Conservation (phyloP, 2,113 vertebrate genomes). For the Podarcis cretensis region DNA sequence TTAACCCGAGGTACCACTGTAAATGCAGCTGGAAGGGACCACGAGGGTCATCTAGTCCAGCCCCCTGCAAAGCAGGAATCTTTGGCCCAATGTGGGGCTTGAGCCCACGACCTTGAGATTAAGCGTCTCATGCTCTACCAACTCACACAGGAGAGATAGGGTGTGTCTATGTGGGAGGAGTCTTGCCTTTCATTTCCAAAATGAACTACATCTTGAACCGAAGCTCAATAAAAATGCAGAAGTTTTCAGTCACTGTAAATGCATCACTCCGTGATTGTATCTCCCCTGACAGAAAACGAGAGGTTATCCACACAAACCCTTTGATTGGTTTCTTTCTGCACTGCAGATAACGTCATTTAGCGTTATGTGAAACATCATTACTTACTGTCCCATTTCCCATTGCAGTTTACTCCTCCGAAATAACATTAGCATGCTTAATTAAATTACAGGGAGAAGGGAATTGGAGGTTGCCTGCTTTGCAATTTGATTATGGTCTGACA, state of each 20-base stretch:
- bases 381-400: constrained; percentile 32
- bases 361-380: constrained; percentile 20
- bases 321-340: constrained; percentile 18
- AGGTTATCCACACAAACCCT: not conserved
- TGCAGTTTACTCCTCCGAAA: constrained; percentile 40
- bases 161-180: not conserved
- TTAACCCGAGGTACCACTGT: too few species aligned
- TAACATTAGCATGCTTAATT: constrained; percentile 46
- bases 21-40: not conserved
- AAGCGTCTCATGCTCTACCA: too few species aligned
- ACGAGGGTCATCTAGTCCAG: too few species aligned
- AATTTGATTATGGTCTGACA: constrained; percentile 12
- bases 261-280: not conserved
- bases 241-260: not conserved
- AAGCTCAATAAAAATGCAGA: not conserved
- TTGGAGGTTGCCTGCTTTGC: constrained; percentile 23
- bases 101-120: too few species aligned
- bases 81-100: too few species aligned
- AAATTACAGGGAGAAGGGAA: constrained; percentile 35
- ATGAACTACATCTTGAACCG: not conserved
- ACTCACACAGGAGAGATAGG: too few species aligned
- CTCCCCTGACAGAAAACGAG: constrained; percentile 13
- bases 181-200: not conserved
- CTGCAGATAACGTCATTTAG: constrained; percentile 5
- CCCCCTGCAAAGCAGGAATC: too few species aligned